phyloP scores from a whole-genome alignment of 2,888 invertebrate species.

The Lydus trimaculatus region DNA sequence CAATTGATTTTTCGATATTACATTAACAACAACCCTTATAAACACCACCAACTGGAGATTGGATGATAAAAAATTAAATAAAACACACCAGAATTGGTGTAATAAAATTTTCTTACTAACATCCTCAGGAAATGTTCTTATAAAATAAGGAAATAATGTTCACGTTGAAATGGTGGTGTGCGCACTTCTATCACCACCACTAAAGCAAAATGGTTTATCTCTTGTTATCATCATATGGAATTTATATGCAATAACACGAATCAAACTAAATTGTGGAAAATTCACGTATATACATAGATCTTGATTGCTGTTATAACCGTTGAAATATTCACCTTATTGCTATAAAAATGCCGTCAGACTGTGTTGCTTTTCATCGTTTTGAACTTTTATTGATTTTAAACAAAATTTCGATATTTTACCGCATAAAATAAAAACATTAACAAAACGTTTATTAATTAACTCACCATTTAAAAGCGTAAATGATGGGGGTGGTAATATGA shows the following conservation, averaged over 20 bases:
- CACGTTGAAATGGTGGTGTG: not conserved
- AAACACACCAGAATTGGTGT: conserved; percentile 29
- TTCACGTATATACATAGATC: not conserved
- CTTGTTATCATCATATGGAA: not conserved
- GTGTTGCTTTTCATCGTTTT: not conserved
- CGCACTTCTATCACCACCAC: not conserved
- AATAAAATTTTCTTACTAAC: conserved; percentile 31
- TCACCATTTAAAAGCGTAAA: too few relatives aligned
- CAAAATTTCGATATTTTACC: not conserved
- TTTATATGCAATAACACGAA: not conserved
- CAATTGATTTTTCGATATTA: too few relatives aligned
- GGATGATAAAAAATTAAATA: conserved; percentile 24
- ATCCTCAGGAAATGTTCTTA: conserved; percentile 27
- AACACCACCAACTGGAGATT: not conserved
- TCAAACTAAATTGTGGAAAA: not conserved
- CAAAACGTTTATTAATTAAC: too few relatives aligned
- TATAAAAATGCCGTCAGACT: not conserved
- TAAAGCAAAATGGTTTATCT: not conserved
- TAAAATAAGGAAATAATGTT: conserved; percentile 34
- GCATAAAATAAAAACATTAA: too few relatives aligned
- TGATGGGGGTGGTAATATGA: too few relatives aligned
- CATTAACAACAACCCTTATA: not conserved
- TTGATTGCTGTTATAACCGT: not conserved
- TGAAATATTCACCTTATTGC: not conserved
- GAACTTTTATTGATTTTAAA: not conserved